These are phyloP conservation scores for Quadroppia sp. DNA, from an alignment of 2,888 invertebrate genomes.

Conservation along the genomic window DNA sequence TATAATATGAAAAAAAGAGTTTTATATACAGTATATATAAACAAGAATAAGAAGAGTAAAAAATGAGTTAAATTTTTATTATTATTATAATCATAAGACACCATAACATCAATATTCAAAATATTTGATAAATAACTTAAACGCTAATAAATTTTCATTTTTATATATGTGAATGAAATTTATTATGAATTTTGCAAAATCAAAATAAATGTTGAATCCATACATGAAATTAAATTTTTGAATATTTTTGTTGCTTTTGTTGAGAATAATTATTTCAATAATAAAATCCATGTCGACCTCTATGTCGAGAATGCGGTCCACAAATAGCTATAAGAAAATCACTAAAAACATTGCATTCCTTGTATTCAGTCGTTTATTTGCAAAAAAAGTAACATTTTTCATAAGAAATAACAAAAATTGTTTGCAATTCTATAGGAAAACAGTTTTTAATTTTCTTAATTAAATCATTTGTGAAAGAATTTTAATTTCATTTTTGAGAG, in stretches of 20 bases:
- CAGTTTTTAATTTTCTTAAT: background rate
- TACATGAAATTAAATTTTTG: background rate
- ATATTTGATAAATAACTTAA: conserved; percentile 31
- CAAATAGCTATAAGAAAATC: background rate
- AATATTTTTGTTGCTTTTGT: background rate
- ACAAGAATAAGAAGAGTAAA: background rate
- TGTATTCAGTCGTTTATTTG: background rate
- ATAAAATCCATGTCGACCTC: conserved; percentile 1
- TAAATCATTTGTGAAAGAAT: background rate
- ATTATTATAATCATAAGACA: conserved; percentile 29
- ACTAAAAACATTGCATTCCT: conserved; percentile 9
- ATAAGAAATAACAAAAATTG: background rate
- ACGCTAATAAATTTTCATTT: background rate
- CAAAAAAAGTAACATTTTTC: background rate
- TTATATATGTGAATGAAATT: background rate
- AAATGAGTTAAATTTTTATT: conserved; percentile 19
- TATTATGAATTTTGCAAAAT: background rate
- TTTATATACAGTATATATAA: conserved; percentile 1
- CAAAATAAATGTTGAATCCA: background rate
- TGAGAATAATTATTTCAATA: background rate
- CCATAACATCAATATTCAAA: conserved; percentile 31
- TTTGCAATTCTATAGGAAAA: background rate
- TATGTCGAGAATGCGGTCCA: background rate
- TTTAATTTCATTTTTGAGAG: background rate
- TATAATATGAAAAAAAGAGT: conserved; percentile 9